phyloP scores from a whole-genome alignment of 1,140 invertebrate genomes.

The Aphelinus atriplicis region DNA sequence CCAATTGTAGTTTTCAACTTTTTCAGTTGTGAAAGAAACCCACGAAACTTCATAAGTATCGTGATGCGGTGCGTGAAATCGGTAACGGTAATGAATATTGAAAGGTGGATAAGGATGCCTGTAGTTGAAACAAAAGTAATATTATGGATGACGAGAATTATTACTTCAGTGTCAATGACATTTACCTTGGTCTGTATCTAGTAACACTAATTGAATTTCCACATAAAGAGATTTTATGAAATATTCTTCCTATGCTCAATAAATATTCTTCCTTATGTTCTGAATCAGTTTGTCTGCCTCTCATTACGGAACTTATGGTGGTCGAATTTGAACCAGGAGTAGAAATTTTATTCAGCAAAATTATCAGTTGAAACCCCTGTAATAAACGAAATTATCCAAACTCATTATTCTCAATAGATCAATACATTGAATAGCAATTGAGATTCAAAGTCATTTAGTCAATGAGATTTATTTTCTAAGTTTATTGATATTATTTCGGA shows the following conservation, averaged over 20 bases:
- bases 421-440: neutral
- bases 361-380: slow-evolving; percentile 88
- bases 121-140: slow-evolving; percentile 13
- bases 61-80: slow-evolving; percentile 93
- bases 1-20: slow-evolving; percentile 97
- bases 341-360: slow-evolving; percentile 67
- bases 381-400: slow-evolving; percentile 35
- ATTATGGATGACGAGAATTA: no score
- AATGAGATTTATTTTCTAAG: no score
- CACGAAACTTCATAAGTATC: slow-evolving; percentile 94
- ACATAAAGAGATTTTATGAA: slow-evolving; percentile 87
- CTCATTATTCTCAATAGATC: neutral
- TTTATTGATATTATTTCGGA: no score
- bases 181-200: slow-evolving; percentile 88
- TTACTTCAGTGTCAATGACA: neutral
- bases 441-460: slow-evolving; percentile 13
- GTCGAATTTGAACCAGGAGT: slow-evolving; percentile 58
- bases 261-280: slow-evolving; percentile 79
- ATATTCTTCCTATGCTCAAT: slow-evolving; percentile 93
- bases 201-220: slow-evolving; percentile 92
- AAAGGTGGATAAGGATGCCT: slow-evolving; percentile 93
- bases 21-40: slow-evolving; percentile 93
- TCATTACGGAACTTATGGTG: slow-evolving; percentile 63
- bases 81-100: slow-evolving; percentile 89
- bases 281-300: slow-evolving; percentile 61